A percentile compares a stretch with the other conserved stretches of the same genome.
phyloP scores from a whole-genome alignment of 2,888 invertebrate species.

The Drosophila aldrichi region DNA sequence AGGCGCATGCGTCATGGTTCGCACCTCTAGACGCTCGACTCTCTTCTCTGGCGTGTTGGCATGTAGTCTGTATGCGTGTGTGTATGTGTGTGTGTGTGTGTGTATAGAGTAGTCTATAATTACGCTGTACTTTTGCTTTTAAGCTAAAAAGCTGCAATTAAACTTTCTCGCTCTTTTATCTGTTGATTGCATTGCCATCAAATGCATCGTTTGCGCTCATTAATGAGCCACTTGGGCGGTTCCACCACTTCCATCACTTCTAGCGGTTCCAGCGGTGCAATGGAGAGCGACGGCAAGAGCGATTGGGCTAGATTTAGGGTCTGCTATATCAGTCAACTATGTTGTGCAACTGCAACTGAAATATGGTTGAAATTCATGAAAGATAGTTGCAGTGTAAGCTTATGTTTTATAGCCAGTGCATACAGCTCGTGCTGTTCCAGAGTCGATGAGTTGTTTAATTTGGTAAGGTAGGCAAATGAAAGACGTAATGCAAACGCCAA shows the following conservation, averaged over 20 bases:
- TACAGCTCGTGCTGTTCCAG: not conserved
- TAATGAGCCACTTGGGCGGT: constrained; percentile 57
- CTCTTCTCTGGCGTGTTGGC: constrained; percentile 3
- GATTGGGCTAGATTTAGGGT: constrained; percentile 6
- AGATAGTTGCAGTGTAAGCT: not conserved
- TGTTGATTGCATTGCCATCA: constrained; percentile 68
- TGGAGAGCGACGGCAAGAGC: not conserved
- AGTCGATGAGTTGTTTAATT: not conserved
- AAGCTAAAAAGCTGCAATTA: constrained; percentile 73
- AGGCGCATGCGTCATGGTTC: constrained; percentile 76
- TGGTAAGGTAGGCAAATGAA: not conserved
- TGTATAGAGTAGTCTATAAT: constrained; percentile 44
- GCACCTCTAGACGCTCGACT: constrained; percentile 13
- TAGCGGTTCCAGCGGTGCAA: constrained; percentile 19
- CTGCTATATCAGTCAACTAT: constrained; percentile 8
- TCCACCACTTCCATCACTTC: constrained; percentile 12
- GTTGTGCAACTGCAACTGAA: not conserved
- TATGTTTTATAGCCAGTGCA: not conserved
- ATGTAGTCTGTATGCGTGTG: not conserved
- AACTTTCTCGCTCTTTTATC: constrained; percentile 76
- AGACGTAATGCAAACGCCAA: no score
- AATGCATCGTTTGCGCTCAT: constrained; percentile 69
- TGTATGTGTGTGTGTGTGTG: no score
- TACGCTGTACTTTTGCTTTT: constrained; percentile 63
- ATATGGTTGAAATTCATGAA: not conserved